Evolutionary conservation across 2,797 vertebrate genomes (phyloP), one percentile per base, ranked within the genome.

Genomic region (Falco naumanni): DNA sequence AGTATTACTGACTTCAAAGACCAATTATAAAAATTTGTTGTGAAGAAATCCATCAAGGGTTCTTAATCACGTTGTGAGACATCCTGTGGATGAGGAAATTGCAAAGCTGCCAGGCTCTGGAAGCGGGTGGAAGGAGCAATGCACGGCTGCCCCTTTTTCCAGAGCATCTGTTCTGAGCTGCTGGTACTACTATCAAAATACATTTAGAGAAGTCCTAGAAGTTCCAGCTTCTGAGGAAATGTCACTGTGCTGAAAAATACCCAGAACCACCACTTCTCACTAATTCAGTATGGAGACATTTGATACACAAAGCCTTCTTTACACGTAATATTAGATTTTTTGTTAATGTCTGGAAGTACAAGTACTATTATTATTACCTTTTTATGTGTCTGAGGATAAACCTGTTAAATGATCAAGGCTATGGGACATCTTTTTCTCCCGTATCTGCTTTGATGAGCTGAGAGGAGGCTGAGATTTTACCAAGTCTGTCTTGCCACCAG

Each of bases 351-450:
- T 92, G 69, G 50, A 95, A 87, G 51, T 84, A 61, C 21, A 83
- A 3, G 64, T 79, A 37, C 31, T 89, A 60, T 70, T 69, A 51
- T 59, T 41, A 11, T 59, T 60, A 92, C 43, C 39, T 65, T 82
- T 87, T 93, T 69, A n/a, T 51, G 26, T 53, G 14, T 54, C 72
- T 94, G 56, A 90, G 50, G 68, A 79, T 90, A 96, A 93, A 92
- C n/a, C 47, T 90, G 45, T 87, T 84, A 79, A 93, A 88, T 70
- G 3, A 68, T 90, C 31, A 63, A 91, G 57, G 60, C 26, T 75
- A 11, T 26, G 39, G 28, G 56, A 57, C 29, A 14, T 60, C 11
- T 65, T 89, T 88, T 66, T 57, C 50, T 86, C 9, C 11, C 13
- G 33, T 82, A 57, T 48, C 47, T 83, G 24, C 37, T 82, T 74